Base-by-base conservation (phyloP, 2,888 invertebrate species). In the Matsumyia berberina region DNA sequence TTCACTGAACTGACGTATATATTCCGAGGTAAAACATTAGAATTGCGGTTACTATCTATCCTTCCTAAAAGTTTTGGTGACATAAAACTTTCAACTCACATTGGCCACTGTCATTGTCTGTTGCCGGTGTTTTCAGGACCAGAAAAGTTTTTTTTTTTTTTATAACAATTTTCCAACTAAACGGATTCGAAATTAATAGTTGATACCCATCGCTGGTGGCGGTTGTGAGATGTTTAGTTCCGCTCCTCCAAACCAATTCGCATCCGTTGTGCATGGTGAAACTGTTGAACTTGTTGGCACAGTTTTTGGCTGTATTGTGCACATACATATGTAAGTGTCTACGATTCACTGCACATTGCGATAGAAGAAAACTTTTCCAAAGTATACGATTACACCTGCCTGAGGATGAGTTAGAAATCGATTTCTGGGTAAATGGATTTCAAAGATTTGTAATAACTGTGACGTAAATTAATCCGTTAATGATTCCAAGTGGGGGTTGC, bases 241-340 rank as follows among this genome's bases (percentile, higher is more conserved):
- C n/a, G 5, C 3, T 8, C 17, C 15, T 29, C 7, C 8, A 9
- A 39, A 39, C 24, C 31, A 44, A 31, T 60, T 46, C 31, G 35
- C 8, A 35, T 46, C 62, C 46, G 33, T 64, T 64, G 19, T 64
- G 11, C 35, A 19, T 12, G 9, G 46, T n/a, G 35, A 46, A 35
- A 64, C 46, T 46, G 35, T 49, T 64, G 46, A 64, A 46, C 46
- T 64, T 49, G 46, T 46, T 35, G 62, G 49, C 62, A 64, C 33
- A 64, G 46, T 64, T 49, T n/a, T n/a, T n/a, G 5, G 46, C 11
- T 49, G 17, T 49, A 12, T 49, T 64, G 62, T 35, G n/a, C n/a
- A n/a, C 46, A 62, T 62, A 62, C 35, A 46, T 19, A 46, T 46
- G n/a, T n/a, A n/a, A n/a, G n/a, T n/a, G n/a, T n/a, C 42, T 33